A percentile compares a stretch with the other conserved stretches of the same genome.
Conservation (phyloP, 2,888 invertebrate species). For the Nineta flava region DNA sequence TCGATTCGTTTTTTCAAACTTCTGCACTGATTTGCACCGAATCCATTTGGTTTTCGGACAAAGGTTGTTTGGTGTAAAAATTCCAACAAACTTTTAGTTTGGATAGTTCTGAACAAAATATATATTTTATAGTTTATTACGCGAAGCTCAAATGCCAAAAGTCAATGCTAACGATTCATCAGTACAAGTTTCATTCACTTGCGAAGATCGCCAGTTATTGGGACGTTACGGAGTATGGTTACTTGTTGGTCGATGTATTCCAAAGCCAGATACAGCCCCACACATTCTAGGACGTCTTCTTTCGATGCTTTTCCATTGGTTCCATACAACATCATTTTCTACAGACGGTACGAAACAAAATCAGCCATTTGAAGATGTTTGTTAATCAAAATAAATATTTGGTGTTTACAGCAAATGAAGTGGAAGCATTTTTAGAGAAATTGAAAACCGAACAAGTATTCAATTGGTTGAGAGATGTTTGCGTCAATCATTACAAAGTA, state of each 20-base stretch:
- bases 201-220: constrained; percentile 78
- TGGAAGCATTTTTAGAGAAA: constrained; percentile 78
- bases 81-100: no score
- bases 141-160: constrained; percentile 77
- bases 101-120: no score
- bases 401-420: constrained; percentile 36
- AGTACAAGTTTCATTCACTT: constrained; percentile 41
- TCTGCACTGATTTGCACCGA: no score
- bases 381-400: constrained; percentile 8
- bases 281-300: constrained; percentile 79
- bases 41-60: no score
- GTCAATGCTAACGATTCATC: constrained; percentile 34
- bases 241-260: constrained; percentile 82
- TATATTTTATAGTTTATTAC: constrained; percentile 46
- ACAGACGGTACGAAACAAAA: constrained; percentile 76
- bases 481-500: constrained; percentile 69
- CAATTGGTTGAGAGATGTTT: constrained; percentile 76
- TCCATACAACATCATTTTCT: constrained; percentile 92
- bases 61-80: no score
- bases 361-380: no score
- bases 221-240: constrained; percentile 96
- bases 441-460: constrained; percentile 86
- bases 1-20: no score
- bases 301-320: constrained; percentile 98
- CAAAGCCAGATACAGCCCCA: constrained; percentile 57